Conservation (phyloP, 2,113 vertebrate species). For the Crotophaga sulcirostris region DNA sequence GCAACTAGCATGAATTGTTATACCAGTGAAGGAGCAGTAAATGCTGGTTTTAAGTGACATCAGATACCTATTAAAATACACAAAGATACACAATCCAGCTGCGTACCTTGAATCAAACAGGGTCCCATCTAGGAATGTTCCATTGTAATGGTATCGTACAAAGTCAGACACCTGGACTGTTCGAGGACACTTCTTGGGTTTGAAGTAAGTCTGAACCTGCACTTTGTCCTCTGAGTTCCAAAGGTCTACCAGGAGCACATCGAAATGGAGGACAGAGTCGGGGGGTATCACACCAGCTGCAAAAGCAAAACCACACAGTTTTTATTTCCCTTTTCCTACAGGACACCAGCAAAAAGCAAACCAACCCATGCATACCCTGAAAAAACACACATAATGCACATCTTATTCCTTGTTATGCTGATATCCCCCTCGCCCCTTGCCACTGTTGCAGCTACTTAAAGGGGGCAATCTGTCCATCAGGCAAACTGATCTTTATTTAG, state of each 20-base stretch:
- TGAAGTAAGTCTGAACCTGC: constrained; percentile 87
- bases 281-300: constrained; percentile 90
- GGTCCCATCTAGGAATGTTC: constrained; percentile 93
- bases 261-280: constrained; percentile 91
- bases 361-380: background rate
- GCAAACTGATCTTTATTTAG: background rate
- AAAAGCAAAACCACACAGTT: background rate
- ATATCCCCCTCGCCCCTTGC: background rate
- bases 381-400: background rate
- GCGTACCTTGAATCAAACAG: constrained; percentile 94
- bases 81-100: background rate
- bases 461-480: background rate
- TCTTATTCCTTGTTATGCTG: background rate
- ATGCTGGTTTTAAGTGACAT: background rate
- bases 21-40: background rate
- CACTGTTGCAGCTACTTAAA: background rate
- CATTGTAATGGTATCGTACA: constrained; percentile 96
- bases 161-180: constrained; percentile 94
- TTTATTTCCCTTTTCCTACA: background rate
- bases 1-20: background rate
- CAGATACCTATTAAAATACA: background rate
- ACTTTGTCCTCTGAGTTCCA: constrained; percentile 92
- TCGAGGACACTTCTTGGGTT: constrained; percentile 81
- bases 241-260: constrained; percentile 92
- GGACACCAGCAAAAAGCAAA: accelerated